A percentile compares a stretch with the other conserved stretches of the same genome.
These are phyloP conservation scores for western clawed frog (Xenopus tropicalis) DNA, from an alignment of 2,113 vertebrate genomes.

Conservation along the genomic window DNA sequence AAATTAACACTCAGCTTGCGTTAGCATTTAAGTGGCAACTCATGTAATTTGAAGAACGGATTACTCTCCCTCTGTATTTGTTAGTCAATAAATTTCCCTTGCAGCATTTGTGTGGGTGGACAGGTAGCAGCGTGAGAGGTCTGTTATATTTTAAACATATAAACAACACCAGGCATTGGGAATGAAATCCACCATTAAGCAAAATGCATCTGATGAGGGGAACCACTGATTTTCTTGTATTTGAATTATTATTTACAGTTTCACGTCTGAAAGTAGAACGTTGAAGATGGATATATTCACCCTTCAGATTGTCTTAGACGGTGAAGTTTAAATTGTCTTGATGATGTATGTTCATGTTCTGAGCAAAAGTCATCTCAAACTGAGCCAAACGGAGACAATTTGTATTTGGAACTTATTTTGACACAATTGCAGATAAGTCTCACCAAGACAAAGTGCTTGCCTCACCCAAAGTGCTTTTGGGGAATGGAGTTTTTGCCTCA, in stretches of 20 bases:
- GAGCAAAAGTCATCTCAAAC: too few species aligned
- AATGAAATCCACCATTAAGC: constrained; percentile 8
- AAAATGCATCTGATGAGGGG: not conserved
- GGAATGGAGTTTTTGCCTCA: too few species aligned
- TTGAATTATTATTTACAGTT: not conserved
- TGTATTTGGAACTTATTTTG: too few species aligned
- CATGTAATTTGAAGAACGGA: constrained; percentile 8
- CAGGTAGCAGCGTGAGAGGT: constrained; percentile 21
- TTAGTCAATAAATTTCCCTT: constrained; percentile 26
- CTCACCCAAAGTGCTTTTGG: too few species aligned
- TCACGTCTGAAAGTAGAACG: not conserved
- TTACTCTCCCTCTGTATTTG: not conserved
- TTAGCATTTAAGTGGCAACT: not conserved
- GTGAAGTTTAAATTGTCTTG: not conserved
- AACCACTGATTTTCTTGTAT: not conserved
- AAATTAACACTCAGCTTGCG: not conserved
- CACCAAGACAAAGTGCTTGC: too few species aligned
- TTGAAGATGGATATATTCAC: not conserved
- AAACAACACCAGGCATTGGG: constrained; percentile 21
- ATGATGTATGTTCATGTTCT: not conserved
- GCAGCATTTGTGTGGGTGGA: constrained; percentile 28
- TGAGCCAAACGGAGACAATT: too few species aligned
- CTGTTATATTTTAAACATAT: constrained; percentile 21
- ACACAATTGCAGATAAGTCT: too few species aligned
- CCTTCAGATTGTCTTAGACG: not conserved